A percentile compares a stretch with the other conserved stretches of the same genome.
These are phyloP conservation scores for Spheniscus humboldti DNA, from an alignment of 2,797 vertebrate species.

Conservation along the genomic window DNA sequence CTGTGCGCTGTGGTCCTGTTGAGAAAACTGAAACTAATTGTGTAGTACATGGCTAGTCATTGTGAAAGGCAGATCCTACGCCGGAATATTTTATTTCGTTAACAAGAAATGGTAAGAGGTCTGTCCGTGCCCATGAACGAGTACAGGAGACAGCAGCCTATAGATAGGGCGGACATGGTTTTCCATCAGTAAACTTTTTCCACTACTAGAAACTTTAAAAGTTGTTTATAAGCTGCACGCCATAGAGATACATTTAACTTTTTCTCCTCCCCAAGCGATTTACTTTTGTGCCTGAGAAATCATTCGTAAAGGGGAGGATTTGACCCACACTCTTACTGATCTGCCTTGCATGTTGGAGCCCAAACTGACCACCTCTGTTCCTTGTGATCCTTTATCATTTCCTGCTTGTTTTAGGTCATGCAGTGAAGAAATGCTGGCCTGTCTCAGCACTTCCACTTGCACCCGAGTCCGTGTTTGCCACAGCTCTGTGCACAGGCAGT, in stretches of 20 bases:
- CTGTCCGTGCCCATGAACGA: not conserved
- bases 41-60: too few relatives aligned
- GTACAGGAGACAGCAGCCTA: not conserved
- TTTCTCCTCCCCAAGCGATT: not conserved
- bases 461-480: not conserved
- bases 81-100: not conserved
- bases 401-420: fast-evolving
- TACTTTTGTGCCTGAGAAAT: not conserved
- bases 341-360: not conserved
- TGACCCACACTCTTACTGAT: not conserved
- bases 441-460: not conserved
- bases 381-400: too few relatives aligned
- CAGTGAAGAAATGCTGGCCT: not conserved
- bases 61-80: not conserved
- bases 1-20: not conserved
- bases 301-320: not conserved
- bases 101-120: not conserved
- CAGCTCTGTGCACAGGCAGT: fast-evolving
- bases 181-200: not conserved
- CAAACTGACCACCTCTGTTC: not conserved
- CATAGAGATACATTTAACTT: not conserved
- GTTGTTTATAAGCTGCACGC: not conserved
- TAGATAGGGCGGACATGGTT: not conserved
- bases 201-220: not conserved
- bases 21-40: not conserved